Percentiles rank a stretch among this genome's conserved stretches.
Conservation (phyloP, 1,140 invertebrate genomes). For the Leguminivora glycinivorella region DNA sequence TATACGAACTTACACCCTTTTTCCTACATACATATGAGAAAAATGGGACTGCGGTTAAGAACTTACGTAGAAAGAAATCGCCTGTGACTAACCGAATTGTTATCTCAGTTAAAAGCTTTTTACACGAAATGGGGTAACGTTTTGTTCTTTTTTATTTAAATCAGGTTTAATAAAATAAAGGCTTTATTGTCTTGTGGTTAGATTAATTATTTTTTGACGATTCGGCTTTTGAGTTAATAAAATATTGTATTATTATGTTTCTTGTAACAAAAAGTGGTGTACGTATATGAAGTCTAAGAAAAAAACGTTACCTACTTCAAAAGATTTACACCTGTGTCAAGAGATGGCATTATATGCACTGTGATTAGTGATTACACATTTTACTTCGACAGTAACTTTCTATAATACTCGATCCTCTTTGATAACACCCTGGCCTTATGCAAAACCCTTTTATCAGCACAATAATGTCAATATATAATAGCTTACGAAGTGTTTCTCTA, state of each 20-base stretch:
- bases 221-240: not conserved
- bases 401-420: too few relatives aligned
- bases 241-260: not conserved
- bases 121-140: not conserved
- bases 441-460: too few relatives aligned
- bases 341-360: too few relatives aligned
- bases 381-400: too few relatives aligned
- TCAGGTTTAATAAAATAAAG: not conserved
- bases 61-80: constrained; percentile 12
- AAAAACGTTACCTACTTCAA: too few relatives aligned
- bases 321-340: too few relatives aligned
- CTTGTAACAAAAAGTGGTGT: too few relatives aligned
- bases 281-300: too few relatives aligned
- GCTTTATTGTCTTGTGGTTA: not conserved
- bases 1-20: not conserved
- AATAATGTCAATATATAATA: too few relatives aligned
- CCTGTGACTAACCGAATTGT: constrained; percentile 23
- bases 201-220: not conserved
- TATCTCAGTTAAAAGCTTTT: constrained; percentile 10
- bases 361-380: too few relatives aligned
- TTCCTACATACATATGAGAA: not conserved
- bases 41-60: constrained; percentile 9
- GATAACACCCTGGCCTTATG: too few relatives aligned
- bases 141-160: not conserved
- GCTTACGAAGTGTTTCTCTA: too few relatives aligned